Evolutionary conservation across 2,113 vertebrate genomes (phyloP), one percentile per base, ranked within the genome.

Genomic region (Brachirus orientalis): DNA sequence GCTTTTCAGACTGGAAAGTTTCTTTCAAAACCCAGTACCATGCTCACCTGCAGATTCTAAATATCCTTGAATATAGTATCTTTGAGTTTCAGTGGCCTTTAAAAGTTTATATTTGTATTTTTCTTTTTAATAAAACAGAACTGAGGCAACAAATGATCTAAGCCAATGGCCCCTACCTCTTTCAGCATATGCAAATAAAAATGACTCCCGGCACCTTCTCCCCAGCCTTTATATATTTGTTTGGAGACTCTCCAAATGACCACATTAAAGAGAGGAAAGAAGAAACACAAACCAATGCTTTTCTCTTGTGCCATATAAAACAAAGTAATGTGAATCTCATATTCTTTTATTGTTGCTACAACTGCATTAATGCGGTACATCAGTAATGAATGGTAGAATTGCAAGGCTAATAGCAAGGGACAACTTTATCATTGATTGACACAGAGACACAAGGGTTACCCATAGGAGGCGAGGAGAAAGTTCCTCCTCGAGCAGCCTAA

Each of bases 351-450:
- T 18, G 0, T 35, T 14, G 1, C 22, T 9, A 7, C 28, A 7
- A 1, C 55, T 56, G 47, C 67, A 19, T 8, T n/a, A 6, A 45
- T 40, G 40, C 18, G 48, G 9, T 6, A 9, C 13, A 61, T 68
- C 37, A 45, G 40, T 57, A 38, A 72, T 33, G 8, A 61, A 52
- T 8, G 16, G 53, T 28, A 10, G 10, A 51, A 20, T n/a, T 0
- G 1, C 22, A 12, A 66, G n/a, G 7, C 47, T 55, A 70, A 59
- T 55, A 59, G 45, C 54, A 44, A 50, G 19, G 71, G 62, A 44
- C 72, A 68, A 68, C 52, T 64, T 50, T 53, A 50, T 51, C 53
- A 63, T 40, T 75, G 71, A 85, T 41, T 73, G 74, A 70, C 62
- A 33, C 44, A 11, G 22, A 61, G 57, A 59, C 70, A 71, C 69